Evolutionary conservation across 1,140 invertebrate species (phyloP), one percentile per base, ranked within the genome.

Genomic region (Akabosia matsudoensis): DNA sequence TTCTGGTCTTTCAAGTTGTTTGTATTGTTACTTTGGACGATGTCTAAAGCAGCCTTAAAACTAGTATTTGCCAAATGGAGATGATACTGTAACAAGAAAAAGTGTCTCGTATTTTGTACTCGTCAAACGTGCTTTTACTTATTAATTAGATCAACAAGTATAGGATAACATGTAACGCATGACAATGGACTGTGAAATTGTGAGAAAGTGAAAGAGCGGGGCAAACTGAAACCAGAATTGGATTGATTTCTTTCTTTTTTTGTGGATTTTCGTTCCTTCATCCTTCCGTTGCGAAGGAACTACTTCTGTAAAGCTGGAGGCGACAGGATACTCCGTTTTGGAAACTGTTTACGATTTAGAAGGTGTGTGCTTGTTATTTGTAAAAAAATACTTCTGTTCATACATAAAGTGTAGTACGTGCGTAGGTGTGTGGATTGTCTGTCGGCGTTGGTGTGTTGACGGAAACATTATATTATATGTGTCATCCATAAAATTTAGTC

Each of bases 201-300:
- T 3, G 54, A 24, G 10, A 56, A 56, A 56, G 24, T 56, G 54
- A 56, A 10, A 16, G 54, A 45, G 37, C 18, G 54, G 54, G 54
- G 54, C 54, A 61, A n/a, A 4, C 13, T 22, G 54, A 61, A 67
- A 31, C 24, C n/a, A 30, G 22, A 67, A 31, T 2, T 2, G 7
- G 61, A 67, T 13, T 10, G 54, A 45, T 7, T 45, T 45, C 7
- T 45, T 22, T n/a, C 4, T 22, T 4, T n/a, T 22, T 7, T 56
- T 13, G 54, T n/a, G 54, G 3, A 24, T 56, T 24, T 4, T 67
- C 31, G 3, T 67, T 22, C 1, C 31, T 67, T 30, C 61, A n/a
- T 10, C 61, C 26, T 67, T 67, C 61, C 61, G 14, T 10, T 24
- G 61, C 22, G 61, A 67, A 67, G 61, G 61, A 67, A 67, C 24